Base-by-base conservation (phyloP, 2,888 invertebrate species). In the Rotaria macrura region DNA sequence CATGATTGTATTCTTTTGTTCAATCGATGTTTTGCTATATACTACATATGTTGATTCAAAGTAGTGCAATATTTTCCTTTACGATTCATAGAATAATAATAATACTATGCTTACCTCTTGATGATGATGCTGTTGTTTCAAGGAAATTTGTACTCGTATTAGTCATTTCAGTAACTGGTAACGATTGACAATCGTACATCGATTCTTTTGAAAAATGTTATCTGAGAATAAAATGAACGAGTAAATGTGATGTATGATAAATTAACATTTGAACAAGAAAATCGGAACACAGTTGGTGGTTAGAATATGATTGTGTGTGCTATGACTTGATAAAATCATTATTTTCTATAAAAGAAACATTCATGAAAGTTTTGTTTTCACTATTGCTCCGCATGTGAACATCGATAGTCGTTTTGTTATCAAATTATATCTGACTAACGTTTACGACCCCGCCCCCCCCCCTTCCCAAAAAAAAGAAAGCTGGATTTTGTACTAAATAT, bases 311-410 rank as follows among this genome's bases (percentile, higher is more conserved):
- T 65, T 34, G 65, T 65, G 65, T 65, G 65, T 65, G 65, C 65
- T 38, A 65, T 65, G 65, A 65, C 65, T 65, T 65, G 65, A 34
- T 65, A 65, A 65, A 65, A 65, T 65, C 65, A 65, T 65, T 65
- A 34, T 65, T 65, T 65, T 65, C 17, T 29, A 65, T 29, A 65
- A 65, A 54, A 54, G 54, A 54, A 54, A 54, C 25, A 25, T 25
- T 25, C 14, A 34, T 34, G 34, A 10, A 34, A 65, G 34, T 65
- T 34, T 14, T 29, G 7, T 29, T 20, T 65, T 65, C 20, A 34
- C 29, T 5, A 34, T 34, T 65, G 17, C 34, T 65, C 34, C 65
- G 65, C 20, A 65, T 65, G 34, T 34, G 65, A 17, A 65, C 2
- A 65, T 65, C 29, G 34, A 65, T 34, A 17, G 17, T 38, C 7